Evolutionary conservation across 2,113 vertebrate genomes (phyloP).

Genomic region (Odontophorus gujanensis): DNA sequence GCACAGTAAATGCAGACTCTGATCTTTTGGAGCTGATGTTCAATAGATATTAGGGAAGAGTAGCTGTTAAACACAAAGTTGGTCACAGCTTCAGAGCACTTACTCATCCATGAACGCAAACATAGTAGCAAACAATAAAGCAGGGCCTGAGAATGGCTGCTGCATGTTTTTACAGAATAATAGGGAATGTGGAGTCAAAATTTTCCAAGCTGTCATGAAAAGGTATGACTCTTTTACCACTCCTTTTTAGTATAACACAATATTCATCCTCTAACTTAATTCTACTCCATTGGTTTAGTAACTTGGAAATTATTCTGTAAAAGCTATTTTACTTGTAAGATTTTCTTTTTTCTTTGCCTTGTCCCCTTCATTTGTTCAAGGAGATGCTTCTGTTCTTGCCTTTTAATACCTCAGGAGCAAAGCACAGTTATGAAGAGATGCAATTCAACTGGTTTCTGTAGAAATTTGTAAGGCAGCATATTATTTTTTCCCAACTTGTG

Average conservation of each 20-base stretch:
- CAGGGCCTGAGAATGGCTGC: not conserved
- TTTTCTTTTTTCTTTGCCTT: not conserved
- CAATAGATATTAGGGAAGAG: not conserved
- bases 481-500: not conserved
- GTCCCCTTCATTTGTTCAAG: not conserved
- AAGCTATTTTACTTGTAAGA: not conserved
- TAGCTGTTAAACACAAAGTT: not conserved
- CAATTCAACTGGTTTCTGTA: not conserved
- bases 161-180: not conserved
- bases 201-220: not conserved
- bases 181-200: not conserved
- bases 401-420: not conserved
- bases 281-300: not conserved
- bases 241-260: not conserved
- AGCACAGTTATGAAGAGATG: not conserved
- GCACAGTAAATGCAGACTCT: not conserved
- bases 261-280: not conserved
- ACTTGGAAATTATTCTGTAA: not conserved
- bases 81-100: conserved; percentile 14
- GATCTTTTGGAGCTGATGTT: not conserved
- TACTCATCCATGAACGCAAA: not conserved
- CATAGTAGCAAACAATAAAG: conserved; percentile 17
- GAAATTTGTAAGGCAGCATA: not conserved
- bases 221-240: not conserved
- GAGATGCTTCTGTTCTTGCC: not conserved